Base-by-base conservation (phyloP, 1,140 invertebrate species). In the Bombus superbus region DNA sequence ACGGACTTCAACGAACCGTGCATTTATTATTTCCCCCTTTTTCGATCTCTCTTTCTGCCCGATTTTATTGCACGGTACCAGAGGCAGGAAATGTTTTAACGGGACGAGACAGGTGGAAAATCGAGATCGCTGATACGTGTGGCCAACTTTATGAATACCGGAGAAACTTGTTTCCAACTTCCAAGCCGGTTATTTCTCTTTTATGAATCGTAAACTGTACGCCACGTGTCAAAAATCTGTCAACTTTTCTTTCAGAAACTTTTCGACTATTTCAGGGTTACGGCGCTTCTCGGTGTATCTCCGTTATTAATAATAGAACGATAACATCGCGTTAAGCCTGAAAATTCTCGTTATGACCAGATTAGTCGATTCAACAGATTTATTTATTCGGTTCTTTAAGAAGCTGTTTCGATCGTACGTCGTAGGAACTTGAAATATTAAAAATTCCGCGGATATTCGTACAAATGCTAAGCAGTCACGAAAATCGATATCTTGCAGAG, bases 1-100 rank as follows among this genome's bases (percentile, higher is more conserved):
- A 84, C 76, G 68, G 73, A 44, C 77, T 77, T 57, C 62, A 64
- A 57, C 64, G 74, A 42, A 81, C 75, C 77, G 71, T 75, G 86
- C 66, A 76, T 72, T 88, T 81, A 87, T 81, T 88, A 78, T 80
- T 72, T 74, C 22, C 38, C 47, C 18, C 40, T 66, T 32, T 66
- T 66, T 32, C 11, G 13, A 4, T 13, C 62, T 32, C 62, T 32
- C 13, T 32, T 64, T 32, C 28, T 15, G 1, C 64, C 6, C 73
- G 32, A 77, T 68, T 77, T 35, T 53, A 76, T 80, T 42, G 64
- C 18, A 66, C 59, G 57, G 2, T 18, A 81, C 47, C 44, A 74
- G 69, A 35, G 42, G 42, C 44, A 40, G 59, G n/a, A 76, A 75
- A 42, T 68, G 44, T 42, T 62, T 44, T 68, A 76, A 83, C 42